Percentiles rank a stretch among this genome's conserved stretches.
phyloP scores from a whole-genome alignment of 2,113 vertebrate species.

The Erythrolamprus reginae region DNA sequence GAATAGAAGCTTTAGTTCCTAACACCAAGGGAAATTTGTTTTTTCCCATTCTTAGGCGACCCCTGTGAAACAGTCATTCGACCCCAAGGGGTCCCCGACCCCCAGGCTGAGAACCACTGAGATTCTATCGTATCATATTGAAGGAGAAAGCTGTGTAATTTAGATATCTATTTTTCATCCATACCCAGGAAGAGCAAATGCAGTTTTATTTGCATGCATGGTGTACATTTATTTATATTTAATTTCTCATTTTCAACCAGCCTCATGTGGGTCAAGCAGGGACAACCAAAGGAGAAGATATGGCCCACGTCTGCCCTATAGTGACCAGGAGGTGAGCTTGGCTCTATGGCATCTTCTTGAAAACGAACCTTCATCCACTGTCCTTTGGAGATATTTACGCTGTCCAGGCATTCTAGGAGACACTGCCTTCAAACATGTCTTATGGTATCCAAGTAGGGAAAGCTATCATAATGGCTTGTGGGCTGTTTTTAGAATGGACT shows the following conservation, averaged over 20 bases:
- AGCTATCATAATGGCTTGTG: not conserved
- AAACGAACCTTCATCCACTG: not conserved
- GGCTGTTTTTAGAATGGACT: no score
- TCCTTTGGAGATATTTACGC: not conserved
- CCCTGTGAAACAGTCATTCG: no score
- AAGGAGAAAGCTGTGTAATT: no score
- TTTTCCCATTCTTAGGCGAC: no score
- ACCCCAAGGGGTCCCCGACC: no score
- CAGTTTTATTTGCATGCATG: not conserved
- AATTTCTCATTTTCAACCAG: not conserved
- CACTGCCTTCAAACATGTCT: not conserved
- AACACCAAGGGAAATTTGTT: no score
- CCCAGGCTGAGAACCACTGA: no score
- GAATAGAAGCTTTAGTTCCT: no score
- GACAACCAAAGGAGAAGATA: not conserved
- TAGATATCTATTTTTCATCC: no score
- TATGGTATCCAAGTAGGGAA: not conserved
- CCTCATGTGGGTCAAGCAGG: not conserved
- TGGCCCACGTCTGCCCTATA: not conserved
- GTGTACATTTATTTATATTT: not conserved
- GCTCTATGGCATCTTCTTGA: not conserved
- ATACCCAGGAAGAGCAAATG: no score
- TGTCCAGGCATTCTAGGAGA: not conserved
- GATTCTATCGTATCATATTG: no score
- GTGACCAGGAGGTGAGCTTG: not conserved